Conservation (phyloP, 1,140 invertebrate genomes). For the Oncopeltus fasciatus region DNA sequence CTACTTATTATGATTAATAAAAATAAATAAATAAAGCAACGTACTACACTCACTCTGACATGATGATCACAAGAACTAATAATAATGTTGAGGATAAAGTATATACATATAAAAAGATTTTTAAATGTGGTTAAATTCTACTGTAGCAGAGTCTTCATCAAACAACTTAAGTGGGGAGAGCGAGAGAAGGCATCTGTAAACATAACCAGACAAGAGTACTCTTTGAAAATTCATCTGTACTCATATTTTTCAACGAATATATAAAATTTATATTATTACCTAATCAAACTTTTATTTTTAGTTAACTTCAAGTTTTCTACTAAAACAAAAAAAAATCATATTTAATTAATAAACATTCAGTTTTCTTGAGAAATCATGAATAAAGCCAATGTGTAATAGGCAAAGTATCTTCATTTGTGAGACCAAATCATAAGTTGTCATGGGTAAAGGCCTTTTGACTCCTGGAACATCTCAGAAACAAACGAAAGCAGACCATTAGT, state of each 20-base stretch:
- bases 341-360: background rate
- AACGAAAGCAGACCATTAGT: slow-evolving; percentile 21
- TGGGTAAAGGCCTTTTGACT: slow-evolving; percentile 9
- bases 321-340: slow-evolving; percentile 2
- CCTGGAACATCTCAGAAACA: slow-evolving; percentile 26
- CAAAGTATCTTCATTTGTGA: slow-evolving; percentile 2
- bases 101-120: slow-evolving; percentile 1
- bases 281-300: background rate
- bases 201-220: slow-evolving; percentile 17
- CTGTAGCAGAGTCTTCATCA: background rate
- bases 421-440: slow-evolving; percentile 11
- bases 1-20: too few species aligned
- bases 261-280: background rate
- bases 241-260: background rate
- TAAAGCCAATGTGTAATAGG: background rate
- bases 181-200: slow-evolving; percentile 15
- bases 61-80: slow-evolving; percentile 9
- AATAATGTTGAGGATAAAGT: background rate
- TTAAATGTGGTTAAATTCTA: slow-evolving; percentile 6
- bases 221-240: background rate
- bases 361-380: background rate
- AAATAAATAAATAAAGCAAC: too few species aligned
- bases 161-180: background rate
- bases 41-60: slow-evolving; percentile 9
- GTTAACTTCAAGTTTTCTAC: too few species aligned